These are phyloP conservation scores for Penelope pileata DNA, from an alignment of 2,113 vertebrate genomes.

Conservation along the genomic window DNA sequence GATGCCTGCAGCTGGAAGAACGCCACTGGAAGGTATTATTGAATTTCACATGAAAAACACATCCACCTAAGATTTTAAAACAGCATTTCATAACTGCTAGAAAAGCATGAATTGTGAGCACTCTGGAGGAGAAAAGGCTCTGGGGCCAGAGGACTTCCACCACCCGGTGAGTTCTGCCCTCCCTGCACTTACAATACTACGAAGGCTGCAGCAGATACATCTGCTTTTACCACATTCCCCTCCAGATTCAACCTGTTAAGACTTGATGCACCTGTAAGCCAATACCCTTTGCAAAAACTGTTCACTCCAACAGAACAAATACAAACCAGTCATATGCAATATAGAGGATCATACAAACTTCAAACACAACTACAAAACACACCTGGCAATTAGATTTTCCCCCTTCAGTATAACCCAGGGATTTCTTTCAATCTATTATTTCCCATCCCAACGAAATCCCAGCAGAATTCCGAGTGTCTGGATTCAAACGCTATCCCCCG, in stretches of 20 bases:
- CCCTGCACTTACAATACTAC: neutral
- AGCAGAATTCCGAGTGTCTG: neutral
- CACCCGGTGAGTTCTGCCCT: neutral
- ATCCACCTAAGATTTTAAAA: neutral
- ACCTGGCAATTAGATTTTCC: neutral
- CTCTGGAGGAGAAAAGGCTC: fast-evolving
- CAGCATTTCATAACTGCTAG: neutral
- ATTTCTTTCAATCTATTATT: neutral
- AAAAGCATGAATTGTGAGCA: neutral
- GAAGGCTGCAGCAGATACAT: too few relatives aligned
- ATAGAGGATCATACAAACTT: neutral
- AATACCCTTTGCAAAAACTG: neutral
- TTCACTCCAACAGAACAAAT: neutral
- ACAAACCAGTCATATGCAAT: fast-evolving
- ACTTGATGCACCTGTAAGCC: neutral
- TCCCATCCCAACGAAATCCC: neutral
- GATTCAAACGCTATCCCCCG: neutral
- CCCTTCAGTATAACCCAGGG: neutral
- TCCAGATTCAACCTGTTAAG: neutral
- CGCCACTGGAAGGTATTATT: neutral
- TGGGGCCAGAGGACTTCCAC: neutral
- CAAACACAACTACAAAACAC: neutral
- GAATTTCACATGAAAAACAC: neutral
- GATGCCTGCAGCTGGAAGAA: neutral
- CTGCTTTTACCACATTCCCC: neutral